Conservation (phyloP, 2,113 vertebrate species). For the Scophthalmus maximus region DNA sequence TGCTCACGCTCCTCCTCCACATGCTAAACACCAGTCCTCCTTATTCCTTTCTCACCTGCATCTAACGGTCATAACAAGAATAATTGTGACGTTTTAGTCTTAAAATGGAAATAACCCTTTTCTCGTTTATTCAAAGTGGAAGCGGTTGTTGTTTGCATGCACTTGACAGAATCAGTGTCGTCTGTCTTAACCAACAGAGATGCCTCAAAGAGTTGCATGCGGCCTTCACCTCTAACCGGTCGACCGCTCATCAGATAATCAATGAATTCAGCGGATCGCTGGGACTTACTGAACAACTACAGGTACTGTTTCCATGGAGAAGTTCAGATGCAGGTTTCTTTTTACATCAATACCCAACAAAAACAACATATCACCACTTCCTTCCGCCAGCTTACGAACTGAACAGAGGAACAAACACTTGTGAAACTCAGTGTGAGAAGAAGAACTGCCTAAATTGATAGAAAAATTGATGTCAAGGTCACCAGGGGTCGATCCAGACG, state of each 20-base stretch:
- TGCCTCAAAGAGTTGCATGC: conserved; percentile 86
- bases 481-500: too few relatives aligned
- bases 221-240: conserved; percentile 83
- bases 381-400: too few relatives aligned
- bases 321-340: not conserved
- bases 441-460: too few relatives aligned
- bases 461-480: too few relatives aligned
- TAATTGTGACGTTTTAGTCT: too few relatives aligned
- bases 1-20: too few relatives aligned
- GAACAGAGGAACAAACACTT: too few relatives aligned
- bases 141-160: not conserved
- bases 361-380: too few relatives aligned
- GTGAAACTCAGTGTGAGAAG: too few relatives aligned
- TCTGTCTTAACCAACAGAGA: conserved; percentile 80
- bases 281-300: conserved; percentile 77
- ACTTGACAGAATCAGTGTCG: conserved; percentile 4
- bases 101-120: not conserved
- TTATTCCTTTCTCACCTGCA: too few relatives aligned
- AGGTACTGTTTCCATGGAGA: conserved; percentile 80
- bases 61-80: too few relatives aligned
- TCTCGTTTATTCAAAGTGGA: not conserved
- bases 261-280: conserved; percentile 60
- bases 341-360: not conserved
- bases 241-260: conserved; percentile 74
- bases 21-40: too few relatives aligned